phyloP scores from a whole-genome alignment of 1,140 invertebrate genomes.

The Leptinotarsa undecemlineata region DNA sequence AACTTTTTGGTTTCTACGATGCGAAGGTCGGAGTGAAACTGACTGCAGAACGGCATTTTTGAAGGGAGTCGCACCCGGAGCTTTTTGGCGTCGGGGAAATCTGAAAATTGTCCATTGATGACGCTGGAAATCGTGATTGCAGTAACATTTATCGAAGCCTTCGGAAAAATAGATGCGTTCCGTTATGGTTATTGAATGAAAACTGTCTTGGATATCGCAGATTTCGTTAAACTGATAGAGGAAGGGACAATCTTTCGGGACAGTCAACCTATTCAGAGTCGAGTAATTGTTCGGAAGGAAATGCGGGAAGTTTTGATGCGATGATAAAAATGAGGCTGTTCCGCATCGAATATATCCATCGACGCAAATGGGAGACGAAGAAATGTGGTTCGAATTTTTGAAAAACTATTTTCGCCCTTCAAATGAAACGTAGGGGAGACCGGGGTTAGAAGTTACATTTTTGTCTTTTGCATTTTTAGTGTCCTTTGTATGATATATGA shows the following conservation, averaged over 20 bases:
- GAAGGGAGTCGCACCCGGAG: slow-evolving; percentile 7
- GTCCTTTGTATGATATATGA: no score
- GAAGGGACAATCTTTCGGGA: not conserved
- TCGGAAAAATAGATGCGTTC: slow-evolving; percentile 3
- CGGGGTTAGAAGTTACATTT: no score
- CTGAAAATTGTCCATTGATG: slow-evolving; percentile 7
- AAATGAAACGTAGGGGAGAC: no score
- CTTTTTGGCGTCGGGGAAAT: slow-evolving; percentile 28
- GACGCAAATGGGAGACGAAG: no score
- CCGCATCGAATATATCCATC: no score
- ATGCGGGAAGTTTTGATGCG: no score
- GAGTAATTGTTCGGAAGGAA: no score
- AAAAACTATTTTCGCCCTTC: no score
- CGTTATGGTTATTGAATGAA: slow-evolving; percentile 13
- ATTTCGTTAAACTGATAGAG: not conserved
- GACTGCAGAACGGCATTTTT: slow-evolving; percentile 25
- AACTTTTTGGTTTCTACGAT: slow-evolving; percentile 25
- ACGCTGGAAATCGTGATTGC: slow-evolving; percentile 5
- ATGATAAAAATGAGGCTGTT: no score
- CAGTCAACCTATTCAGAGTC: not conserved
- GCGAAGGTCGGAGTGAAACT: slow-evolving; percentile 31
- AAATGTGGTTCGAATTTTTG: no score
- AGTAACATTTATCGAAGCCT: not conserved
- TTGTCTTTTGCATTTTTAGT: no score
- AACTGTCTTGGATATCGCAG: not conserved